These are phyloP conservation scores for Lepidochrysops patricia DNA, from an alignment of 2,888 invertebrate genomes.

Conservation along the genomic window DNA sequence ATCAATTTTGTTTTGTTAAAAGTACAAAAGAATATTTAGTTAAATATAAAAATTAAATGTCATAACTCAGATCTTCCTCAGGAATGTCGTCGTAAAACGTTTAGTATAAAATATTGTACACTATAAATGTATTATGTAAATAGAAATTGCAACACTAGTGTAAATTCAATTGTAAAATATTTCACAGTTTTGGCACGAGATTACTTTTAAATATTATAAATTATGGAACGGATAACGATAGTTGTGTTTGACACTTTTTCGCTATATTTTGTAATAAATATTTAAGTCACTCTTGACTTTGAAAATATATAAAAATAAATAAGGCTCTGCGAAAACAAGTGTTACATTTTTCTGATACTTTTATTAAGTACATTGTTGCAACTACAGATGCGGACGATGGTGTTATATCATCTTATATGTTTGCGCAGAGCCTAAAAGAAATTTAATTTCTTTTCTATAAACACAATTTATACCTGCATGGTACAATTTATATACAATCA, in stretches of 20 bases:
- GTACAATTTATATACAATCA: background rate
- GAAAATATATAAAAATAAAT: no score
- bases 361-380: no score
- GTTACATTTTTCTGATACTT: no score
- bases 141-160: background rate
- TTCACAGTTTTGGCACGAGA: background rate
- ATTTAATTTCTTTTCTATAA: background rate
- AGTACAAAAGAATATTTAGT: background rate
- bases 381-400: no score
- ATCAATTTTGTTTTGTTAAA: background rate
- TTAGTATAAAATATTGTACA: slow-evolving; percentile 2
- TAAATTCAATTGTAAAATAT: background rate
- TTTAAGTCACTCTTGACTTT: background rate
- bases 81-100: slow-evolving; percentile 4
- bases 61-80: slow-evolving; percentile 4
- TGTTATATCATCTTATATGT: no score
- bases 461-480: background rate
- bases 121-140: background rate
- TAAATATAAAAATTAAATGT: slow-evolving; percentile 4
- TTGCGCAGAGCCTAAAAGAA: background rate
- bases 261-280: background rate
- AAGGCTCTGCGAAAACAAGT: background rate
- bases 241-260: background rate
- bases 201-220: background rate
- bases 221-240: background rate